A percentile compares a stretch with the other conserved stretches of the same genome.
These are phyloP conservation scores for Meiosimyza platycephala DNA, from an alignment of 2,888 invertebrate species.

Conservation along the genomic window DNA sequence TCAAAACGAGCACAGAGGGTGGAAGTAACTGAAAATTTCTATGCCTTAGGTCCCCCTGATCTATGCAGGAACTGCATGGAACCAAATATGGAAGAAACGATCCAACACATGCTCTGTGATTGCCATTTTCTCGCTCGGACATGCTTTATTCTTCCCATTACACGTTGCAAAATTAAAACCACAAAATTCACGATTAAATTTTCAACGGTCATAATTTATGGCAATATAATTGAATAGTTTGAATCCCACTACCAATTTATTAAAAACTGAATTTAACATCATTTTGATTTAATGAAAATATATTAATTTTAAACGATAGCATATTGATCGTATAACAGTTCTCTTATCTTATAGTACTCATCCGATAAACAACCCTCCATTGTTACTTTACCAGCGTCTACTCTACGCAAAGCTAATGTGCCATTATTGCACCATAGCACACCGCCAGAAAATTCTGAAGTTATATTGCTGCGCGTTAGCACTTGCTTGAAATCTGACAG, in stretches of 20 bases:
- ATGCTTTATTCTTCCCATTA: no score
- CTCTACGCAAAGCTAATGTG: constrained; percentile 87
- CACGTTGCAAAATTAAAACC: no score
- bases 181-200: no score
- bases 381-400: constrained; percentile 91
- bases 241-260: no score
- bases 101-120: no score
- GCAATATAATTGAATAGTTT: not conserved
- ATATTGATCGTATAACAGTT: constrained; percentile 94
- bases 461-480: constrained; percentile 78
- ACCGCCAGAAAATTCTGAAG: constrained; percentile 90
- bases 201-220: no score
- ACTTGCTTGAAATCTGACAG: constrained; percentile 91
- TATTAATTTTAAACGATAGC: constrained; percentile 81
- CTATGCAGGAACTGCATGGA: no score
- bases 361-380: constrained; percentile 94
- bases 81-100: no score
- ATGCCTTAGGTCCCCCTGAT: no score
- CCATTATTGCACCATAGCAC: constrained; percentile 95
- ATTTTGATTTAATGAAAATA: not conserved
- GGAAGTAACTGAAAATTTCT: no score
- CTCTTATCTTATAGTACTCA: constrained; percentile 93
- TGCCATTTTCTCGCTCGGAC: no score
- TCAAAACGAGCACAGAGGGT: no score
- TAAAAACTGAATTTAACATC: not conserved